Evolutionary conservation across 2,113 vertebrate species (phyloP).

Genomic region (Chlamydotis undulata): DNA sequence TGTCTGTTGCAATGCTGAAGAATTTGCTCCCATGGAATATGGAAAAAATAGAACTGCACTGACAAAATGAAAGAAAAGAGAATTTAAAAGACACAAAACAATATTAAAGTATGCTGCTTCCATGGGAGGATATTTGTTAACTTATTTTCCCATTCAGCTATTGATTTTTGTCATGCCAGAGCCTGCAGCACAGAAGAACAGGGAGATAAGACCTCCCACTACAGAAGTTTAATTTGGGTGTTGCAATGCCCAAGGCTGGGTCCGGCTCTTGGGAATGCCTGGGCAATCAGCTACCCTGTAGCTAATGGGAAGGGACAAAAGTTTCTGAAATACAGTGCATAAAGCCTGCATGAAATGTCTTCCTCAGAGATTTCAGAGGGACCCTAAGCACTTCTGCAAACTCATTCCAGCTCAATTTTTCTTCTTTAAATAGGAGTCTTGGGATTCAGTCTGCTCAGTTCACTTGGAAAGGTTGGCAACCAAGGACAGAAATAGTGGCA

Average conservation of each 20-base stretch:
- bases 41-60: neutral
- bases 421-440: neutral
- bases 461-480: neutral
- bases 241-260: neutral
- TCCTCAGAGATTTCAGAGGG: neutral
- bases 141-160: neutral
- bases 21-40: neutral
- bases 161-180: neutral
- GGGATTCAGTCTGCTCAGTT: neutral
- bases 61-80: neutral
- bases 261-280: neutral
- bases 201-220: neutral
- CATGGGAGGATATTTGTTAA: neutral
- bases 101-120: neutral
- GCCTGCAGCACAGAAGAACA: neutral
- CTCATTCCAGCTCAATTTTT: neutral
- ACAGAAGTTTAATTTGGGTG: neutral
- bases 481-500: neutral
- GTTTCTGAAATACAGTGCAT: neutral
- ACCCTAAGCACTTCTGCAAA: neutral
- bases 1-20: neutral
- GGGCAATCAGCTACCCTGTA: neutral
- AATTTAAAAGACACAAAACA: neutral
- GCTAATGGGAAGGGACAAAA: neutral
- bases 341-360: neutral